These are phyloP conservation scores for Turnix velox DNA, from an alignment of 2,113 vertebrate genomes.

Conservation along the genomic window DNA sequence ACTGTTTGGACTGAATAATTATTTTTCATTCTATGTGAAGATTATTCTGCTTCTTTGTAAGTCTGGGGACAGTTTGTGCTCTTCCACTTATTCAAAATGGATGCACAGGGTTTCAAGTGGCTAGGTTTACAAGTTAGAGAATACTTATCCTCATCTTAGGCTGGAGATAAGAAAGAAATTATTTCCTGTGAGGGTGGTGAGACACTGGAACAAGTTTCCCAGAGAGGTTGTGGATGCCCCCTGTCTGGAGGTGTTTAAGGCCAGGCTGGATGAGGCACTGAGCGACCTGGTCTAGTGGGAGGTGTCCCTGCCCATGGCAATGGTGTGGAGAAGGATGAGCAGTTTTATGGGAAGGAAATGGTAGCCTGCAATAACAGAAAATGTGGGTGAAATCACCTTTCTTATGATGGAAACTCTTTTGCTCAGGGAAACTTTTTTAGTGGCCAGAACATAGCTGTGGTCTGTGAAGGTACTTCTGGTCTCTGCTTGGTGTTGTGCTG, in stretches of 20 bases:
- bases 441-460: not conserved
- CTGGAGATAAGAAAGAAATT: no score
- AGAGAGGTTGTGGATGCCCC: no score
- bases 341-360: not conserved
- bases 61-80: not conserved
- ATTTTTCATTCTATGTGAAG: not conserved
- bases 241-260: not conserved
- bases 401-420: not conserved
- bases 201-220: no score
- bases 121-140: not conserved
- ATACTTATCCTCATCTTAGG: not conserved
- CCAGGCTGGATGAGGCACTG: no score
- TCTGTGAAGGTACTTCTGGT: not conserved
- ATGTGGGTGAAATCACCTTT: not conserved
- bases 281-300: no score
- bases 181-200: no score
- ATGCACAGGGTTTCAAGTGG: not conserved
- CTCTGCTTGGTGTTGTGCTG: rapidly evolving
- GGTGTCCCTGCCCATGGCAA: no score
- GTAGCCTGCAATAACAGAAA: not conserved
- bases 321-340: not conserved
- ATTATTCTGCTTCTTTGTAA: not conserved
- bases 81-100: not conserved
- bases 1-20: not conserved
- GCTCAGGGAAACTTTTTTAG: not conserved